These are phyloP conservation scores for Fulica atra DNA, from an alignment of 2,113 vertebrate species.

Conservation along the genomic window DNA sequence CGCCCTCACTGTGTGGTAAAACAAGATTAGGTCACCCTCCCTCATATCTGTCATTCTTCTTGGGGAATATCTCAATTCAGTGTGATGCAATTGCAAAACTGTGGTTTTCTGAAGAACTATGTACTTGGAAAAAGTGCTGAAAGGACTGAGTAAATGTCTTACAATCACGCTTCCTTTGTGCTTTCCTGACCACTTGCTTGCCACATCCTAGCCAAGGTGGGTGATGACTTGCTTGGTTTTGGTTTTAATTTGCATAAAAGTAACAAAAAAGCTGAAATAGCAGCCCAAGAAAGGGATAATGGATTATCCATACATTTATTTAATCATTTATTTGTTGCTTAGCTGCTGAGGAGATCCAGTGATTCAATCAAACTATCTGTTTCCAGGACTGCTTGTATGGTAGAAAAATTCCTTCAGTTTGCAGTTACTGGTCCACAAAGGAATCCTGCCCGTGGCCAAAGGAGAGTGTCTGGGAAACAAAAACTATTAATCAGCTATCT, in stretches of 20 bases:
- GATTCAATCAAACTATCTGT: background rate
- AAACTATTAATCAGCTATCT: background rate
- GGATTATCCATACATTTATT: background rate
- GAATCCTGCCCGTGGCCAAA: background rate
- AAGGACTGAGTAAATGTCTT: background rate
- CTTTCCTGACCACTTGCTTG: background rate
- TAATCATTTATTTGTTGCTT: background rate
- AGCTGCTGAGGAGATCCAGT: background rate
- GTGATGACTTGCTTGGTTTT: background rate
- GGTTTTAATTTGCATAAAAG: background rate
- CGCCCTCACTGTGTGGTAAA: background rate
- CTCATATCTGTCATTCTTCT: constrained; percentile 16
- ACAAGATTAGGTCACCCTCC: background rate
- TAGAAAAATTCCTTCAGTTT: background rate
- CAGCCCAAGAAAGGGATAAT: background rate
- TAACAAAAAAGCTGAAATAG: background rate
- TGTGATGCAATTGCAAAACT: background rate
- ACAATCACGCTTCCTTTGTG: background rate
- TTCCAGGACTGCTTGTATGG: background rate
- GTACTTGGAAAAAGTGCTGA: background rate
- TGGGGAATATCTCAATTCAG: background rate
- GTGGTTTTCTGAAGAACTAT: background rate
- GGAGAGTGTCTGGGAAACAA: background rate
- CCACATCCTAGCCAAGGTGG: background rate
- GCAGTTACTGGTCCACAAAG: background rate